Percentiles rank a stretch among this genome's conserved stretches.
These are phyloP conservation scores for Chromoteleia sp. DNA, from an alignment of 2,888 invertebrate genomes.

Conservation along the genomic window DNA sequence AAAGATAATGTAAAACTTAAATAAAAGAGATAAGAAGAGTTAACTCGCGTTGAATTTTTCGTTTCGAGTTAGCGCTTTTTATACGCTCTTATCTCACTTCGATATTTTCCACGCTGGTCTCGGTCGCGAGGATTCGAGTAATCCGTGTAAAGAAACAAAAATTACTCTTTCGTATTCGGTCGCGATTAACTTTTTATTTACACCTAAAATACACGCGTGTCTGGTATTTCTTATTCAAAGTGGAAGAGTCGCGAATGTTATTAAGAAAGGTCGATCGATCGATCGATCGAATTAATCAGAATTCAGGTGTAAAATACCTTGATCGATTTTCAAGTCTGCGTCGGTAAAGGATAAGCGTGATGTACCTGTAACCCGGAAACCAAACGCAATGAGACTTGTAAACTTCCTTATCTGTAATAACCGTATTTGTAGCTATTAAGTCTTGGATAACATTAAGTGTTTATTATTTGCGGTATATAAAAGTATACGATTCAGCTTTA, in stretches of 20 bases:
- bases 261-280: too few species aligned
- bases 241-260: too few species aligned
- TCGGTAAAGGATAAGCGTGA: constrained; percentile 6
- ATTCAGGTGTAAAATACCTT: constrained; percentile 1
- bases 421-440: constrained; percentile 28
- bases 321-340: constrained; percentile 4
- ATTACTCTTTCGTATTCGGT: too few species aligned
- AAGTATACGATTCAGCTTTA: constrained; percentile 1
- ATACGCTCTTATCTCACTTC: background rate
- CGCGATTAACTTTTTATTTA: too few species aligned
- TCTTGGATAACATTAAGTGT: constrained; percentile 35
- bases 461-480: constrained; percentile 9
- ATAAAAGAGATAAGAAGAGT: background rate
- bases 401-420: constrained; percentile 40
- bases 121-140: too few species aligned
- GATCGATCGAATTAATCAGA: constrained; percentile 3
- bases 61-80: background rate
- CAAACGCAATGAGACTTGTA: constrained; percentile 15
- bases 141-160: too few species aligned
- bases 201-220: too few species aligned
- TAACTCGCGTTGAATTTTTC: background rate
- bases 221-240: too few species aligned
- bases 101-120: too few species aligned
- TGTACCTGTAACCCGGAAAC: constrained; percentile 17
- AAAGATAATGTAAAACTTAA: constrained; percentile 3